Base-by-base conservation (phyloP, 2,113 vertebrate genomes). In the Pimephales promelas region DNA sequence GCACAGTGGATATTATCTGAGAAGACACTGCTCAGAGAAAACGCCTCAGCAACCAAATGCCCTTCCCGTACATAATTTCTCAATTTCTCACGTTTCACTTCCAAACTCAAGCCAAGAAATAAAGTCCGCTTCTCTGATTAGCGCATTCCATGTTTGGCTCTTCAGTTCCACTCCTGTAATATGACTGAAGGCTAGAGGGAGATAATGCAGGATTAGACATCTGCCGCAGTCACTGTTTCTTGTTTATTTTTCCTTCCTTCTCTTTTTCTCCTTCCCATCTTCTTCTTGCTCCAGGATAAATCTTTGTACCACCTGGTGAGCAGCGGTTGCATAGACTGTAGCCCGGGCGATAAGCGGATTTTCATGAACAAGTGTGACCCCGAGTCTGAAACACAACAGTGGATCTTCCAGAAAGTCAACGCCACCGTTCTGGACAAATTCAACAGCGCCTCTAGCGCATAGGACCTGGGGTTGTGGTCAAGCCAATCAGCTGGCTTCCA, bases 321-420 rank as follows among this genome's bases (percentile, higher is more conserved):
- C 91, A 95, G 93, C 91, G 95, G 96, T 92, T 97, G 96, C 88
- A 91, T 97, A 90, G 96, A 97, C 86, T 96, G 94, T 92, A 96
- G 95, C 87, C 95, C 94, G 0, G 90, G 94, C 18, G 96, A 97
- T 88, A 97, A 96, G 93, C 96, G 96, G 92, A 95, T 97, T 91
- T 97, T 97, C 94, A 97, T 97, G 96, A 96, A 95, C 92, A 95
- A 94, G 94, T 97, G 96, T 85, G 94, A 97, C 88, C 94, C 96
- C 78, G 92, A 94, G 11, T 96, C 95, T 54, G 94, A 95, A 90
- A 97, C 96, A 82, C 96, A 97, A 83, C 95, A 96, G 90, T 97
- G 96, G 96, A 92, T 96, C 90, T 97, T 97, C 93, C 95, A 96
- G 91, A 95, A 95, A 90, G 90, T 93, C 90, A 97, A 97, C 89